Conservation (phyloP, 2,888 invertebrate genomes). For the Caenorhabditis angaria region DNA sequence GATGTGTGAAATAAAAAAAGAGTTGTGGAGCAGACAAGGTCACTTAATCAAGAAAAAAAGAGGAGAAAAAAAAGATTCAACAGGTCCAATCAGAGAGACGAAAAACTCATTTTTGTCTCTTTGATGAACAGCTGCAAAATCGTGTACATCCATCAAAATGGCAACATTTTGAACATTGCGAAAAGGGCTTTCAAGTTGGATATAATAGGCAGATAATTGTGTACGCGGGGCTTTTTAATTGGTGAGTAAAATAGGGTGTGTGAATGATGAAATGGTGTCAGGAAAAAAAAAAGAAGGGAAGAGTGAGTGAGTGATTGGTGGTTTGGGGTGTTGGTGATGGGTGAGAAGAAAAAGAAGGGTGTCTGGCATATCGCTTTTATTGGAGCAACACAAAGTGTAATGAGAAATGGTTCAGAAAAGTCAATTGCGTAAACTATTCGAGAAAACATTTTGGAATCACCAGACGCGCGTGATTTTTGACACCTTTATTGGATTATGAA, state of each 20-base stretch:
- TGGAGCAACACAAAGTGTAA: not conserved
- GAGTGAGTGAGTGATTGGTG: not conserved
- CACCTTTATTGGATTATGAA: not conserved
- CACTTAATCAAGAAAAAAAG: not conserved
- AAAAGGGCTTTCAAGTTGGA: not conserved
- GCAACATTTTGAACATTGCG: not conserved
- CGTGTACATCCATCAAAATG: not conserved
- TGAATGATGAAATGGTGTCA: no score
- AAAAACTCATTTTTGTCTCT: not conserved
- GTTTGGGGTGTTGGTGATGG: not conserved
- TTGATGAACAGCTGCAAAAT: not conserved
- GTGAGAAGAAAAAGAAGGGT: not conserved
- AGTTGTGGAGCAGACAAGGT: conserved; percentile 1
- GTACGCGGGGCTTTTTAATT: not conserved
- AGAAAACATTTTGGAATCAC: not conserved
- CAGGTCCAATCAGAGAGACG: not conserved
- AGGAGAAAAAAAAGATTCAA: not conserved
- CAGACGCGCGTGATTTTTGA: conserved; percentile 2
- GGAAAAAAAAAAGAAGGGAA: not conserved
- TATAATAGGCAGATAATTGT: not conserved
- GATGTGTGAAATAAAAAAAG: not conserved
- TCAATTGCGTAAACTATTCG: not conserved
- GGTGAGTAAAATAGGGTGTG: not conserved
- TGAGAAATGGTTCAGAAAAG: not conserved
- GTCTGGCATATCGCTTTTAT: not conserved